phyloP scores from a whole-genome alignment of 2,113 vertebrate genomes.

The Gymnobelideus leadbeateri region DNA sequence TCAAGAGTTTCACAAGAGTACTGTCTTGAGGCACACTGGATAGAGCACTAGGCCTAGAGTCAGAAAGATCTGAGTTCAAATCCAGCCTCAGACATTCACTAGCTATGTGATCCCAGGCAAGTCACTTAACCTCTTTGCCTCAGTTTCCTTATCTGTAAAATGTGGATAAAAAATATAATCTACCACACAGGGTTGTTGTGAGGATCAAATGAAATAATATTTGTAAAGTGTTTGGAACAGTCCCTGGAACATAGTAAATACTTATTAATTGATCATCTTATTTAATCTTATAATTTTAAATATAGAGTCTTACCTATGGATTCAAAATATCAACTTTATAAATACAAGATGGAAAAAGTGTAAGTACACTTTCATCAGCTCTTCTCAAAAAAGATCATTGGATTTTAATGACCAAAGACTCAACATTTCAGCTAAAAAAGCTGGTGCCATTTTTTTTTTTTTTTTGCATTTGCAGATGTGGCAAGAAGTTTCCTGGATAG shows the following conservation, averaged over 20 bases:
- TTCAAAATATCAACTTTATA: too few relatives aligned
- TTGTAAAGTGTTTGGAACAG: neutral
- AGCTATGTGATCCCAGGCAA: neutral
- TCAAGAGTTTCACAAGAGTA: neutral
- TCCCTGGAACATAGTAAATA: neutral
- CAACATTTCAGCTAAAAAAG: too few relatives aligned
- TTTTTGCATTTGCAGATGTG: too few relatives aligned
- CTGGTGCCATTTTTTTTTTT: too few relatives aligned
- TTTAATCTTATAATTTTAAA: too few relatives aligned
- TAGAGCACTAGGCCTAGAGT: neutral
- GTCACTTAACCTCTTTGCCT: neutral
- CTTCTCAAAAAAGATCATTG: too few relatives aligned
- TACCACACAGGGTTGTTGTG: neutral
- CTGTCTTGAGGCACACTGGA: neutral
- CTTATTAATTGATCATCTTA: neutral
- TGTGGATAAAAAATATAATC: neutral
- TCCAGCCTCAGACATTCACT: neutral
- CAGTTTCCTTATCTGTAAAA: neutral
- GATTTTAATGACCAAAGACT: too few relatives aligned
- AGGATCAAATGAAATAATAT: neutral
- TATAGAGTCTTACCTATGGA: too few relatives aligned
- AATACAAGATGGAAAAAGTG: too few relatives aligned
- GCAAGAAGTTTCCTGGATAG: too few relatives aligned
- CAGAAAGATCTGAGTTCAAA: neutral
- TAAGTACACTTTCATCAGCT: too few relatives aligned